phyloP scores from a whole-genome alignment of 2,797 vertebrate species.

The Trematocara caparti region DNA sequence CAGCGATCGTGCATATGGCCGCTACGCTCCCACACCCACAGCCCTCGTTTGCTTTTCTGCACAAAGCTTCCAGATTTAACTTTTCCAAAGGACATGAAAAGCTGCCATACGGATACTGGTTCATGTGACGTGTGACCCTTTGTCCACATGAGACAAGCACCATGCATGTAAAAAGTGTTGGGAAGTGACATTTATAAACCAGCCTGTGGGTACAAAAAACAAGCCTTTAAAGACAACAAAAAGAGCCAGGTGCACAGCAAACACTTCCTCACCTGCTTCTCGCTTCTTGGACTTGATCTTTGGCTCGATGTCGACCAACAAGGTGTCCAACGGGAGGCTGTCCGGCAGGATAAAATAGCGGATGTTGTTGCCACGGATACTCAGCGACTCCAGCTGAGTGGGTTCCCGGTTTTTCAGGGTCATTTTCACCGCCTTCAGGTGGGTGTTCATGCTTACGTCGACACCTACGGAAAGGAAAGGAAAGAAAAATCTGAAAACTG shows the following conservation, averaged over 20 bases:
- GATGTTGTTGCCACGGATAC: slow-evolving; percentile 98
- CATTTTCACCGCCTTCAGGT: slow-evolving; percentile 98
- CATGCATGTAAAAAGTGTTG: not conserved
- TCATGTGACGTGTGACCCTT: not conserved
- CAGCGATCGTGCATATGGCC: not conserved
- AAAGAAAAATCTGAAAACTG: not conserved
- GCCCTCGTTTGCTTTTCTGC: not conserved
- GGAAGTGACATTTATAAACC: not conserved
- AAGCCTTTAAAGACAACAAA: not conserved
- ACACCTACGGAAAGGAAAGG: slow-evolving; percentile 78
- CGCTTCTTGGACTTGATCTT: slow-evolving; percentile 98
- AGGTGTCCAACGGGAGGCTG: slow-evolving; percentile 95
- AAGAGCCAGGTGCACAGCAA: not conserved
- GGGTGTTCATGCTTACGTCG: slow-evolving; percentile 97
- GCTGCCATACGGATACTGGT: not conserved
- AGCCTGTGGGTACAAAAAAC: not conserved
- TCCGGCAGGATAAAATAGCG: slow-evolving; percentile 97
- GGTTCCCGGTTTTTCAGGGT: slow-evolving; percentile 96
- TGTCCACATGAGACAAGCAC: not conserved
- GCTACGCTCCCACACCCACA: not conserved
- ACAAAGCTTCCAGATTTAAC: not conserved
- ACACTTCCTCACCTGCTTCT: slow-evolving; percentile 85
- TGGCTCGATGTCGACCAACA: slow-evolving; percentile 95
- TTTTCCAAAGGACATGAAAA: not conserved
- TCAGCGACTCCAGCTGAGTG: slow-evolving; percentile 94